A percentile compares a stretch with the other conserved stretches of the same genome.
These are phyloP conservation scores for Phalera bucephala DNA, from an alignment of 2,888 invertebrate species.

Conservation along the genomic window DNA sequence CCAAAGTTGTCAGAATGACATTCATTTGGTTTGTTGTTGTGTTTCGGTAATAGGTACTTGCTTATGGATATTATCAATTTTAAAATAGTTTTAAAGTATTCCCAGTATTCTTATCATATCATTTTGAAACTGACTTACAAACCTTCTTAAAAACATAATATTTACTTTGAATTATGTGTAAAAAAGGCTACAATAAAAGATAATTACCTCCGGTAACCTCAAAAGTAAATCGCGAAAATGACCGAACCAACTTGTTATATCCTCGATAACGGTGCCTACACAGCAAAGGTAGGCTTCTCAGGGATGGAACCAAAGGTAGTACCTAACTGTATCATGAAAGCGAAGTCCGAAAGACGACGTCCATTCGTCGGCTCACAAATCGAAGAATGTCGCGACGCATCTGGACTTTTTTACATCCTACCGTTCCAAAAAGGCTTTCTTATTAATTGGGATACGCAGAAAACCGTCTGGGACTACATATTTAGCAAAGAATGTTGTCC, in stretches of 20 bases:
- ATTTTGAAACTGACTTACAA: too few species aligned
- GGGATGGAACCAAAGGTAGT: conserved; percentile 88
- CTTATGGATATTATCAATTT: too few species aligned
- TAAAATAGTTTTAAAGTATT: too few species aligned
- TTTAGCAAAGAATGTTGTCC: conserved; percentile 93
- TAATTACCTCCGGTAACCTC: conserved; percentile 38
- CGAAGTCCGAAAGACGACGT: conserved; percentile 96
- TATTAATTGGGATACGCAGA: conserved; percentile 98
- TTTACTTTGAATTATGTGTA: too few species aligned
- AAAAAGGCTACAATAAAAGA: too few species aligned
- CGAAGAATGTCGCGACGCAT: conserved; percentile 97
- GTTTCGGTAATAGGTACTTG: too few species aligned
- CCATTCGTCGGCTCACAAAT: conserved; percentile 96
- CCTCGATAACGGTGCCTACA: conserved; percentile 94
- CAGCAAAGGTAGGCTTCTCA: conserved; percentile 93
- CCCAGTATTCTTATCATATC: too few species aligned
- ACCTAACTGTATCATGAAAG: conserved; percentile 99
- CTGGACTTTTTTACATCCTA: conserved; percentile 95
- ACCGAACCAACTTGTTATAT: conserved; percentile 83
- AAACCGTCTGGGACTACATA: conserved; percentile 97
- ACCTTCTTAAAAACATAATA: too few species aligned
- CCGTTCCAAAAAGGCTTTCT: conserved; percentile 98
- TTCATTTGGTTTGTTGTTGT: too few species aligned
- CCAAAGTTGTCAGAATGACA: too few species aligned
- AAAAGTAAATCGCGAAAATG: conserved; percentile 38